Conservation (phyloP, 1,140 invertebrate genomes). For the Phocides pigmalion region DNA sequence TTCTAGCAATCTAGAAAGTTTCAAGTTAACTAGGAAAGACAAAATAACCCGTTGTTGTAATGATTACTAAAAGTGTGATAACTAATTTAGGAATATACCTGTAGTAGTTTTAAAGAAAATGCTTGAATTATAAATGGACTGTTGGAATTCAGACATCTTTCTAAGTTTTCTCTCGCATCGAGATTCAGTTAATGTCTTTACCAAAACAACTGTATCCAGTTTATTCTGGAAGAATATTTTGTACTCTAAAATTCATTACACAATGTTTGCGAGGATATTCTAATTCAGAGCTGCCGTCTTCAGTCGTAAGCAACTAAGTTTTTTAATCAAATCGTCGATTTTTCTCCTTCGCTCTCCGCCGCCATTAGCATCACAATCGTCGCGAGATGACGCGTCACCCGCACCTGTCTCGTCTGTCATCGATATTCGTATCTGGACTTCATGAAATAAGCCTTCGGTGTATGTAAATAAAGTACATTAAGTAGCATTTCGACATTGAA, state of each 20-base stretch:
- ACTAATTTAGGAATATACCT: no score
- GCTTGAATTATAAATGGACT: no score
- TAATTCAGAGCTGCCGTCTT: neutral
- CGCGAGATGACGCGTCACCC: conserved; percentile 26
- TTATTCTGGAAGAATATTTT: neutral
- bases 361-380: conserved; percentile 36
- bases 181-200: no score
- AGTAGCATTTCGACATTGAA: neutral
- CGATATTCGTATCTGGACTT: conserved; percentile 5
- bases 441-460: neutral
- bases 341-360: neutral
- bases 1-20: no score
- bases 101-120: no score
- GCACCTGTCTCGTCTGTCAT: conserved; percentile 28
- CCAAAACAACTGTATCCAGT: no score
- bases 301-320: conserved; percentile 21
- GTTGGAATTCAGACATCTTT: no score
- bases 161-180: no score
- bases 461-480: neutral
- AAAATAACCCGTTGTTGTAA: no score
- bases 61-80: no score
- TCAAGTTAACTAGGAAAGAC: no score
- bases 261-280: neutral
- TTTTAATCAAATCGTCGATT: conserved; percentile 36
- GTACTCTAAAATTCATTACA: neutral